Conservation (phyloP, 2,888 invertebrate species). For the Leptinotarsa peninsularis region DNA sequence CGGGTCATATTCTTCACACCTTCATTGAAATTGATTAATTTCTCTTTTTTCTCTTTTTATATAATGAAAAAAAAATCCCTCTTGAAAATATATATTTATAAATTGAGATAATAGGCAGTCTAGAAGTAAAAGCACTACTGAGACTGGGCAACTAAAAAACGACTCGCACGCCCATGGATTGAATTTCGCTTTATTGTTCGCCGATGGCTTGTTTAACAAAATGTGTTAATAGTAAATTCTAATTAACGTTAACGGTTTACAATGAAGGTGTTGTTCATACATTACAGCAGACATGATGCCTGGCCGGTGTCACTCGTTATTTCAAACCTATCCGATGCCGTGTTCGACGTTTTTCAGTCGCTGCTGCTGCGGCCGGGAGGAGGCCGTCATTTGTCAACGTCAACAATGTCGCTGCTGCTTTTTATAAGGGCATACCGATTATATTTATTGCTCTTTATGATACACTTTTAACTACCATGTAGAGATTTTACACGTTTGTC, state of each 20-base stretch:
- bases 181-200: constrained; percentile 46
- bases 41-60: no score
- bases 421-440: constrained; percentile 43
- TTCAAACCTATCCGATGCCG: constrained; percentile 39
- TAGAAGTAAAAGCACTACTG: background rate
- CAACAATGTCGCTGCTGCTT: constrained; percentile 39
- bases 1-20: no score
- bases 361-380: constrained; percentile 28
- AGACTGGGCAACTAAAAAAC: background rate
- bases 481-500: constrained; percentile 42
- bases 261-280: constrained; percentile 63
- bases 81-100: no score
- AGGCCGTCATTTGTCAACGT: constrained; percentile 47
- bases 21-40: no score
- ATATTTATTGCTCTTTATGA: constrained; percentile 44
- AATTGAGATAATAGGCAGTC: no score
- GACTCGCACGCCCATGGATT: constrained; percentile 32
- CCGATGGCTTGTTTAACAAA: constrained; percentile 59
- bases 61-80: no score
- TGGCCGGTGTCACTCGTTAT: constrained; percentile 54
- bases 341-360: constrained; percentile 35
- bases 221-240: constrained; percentile 64
- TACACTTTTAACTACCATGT: constrained; percentile 44
- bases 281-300: constrained; percentile 59
- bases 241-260: constrained; percentile 63